These are phyloP conservation scores for Cetoscarus ocellatus DNA, from an alignment of 2,797 vertebrate species.

Conservation along the genomic window DNA sequence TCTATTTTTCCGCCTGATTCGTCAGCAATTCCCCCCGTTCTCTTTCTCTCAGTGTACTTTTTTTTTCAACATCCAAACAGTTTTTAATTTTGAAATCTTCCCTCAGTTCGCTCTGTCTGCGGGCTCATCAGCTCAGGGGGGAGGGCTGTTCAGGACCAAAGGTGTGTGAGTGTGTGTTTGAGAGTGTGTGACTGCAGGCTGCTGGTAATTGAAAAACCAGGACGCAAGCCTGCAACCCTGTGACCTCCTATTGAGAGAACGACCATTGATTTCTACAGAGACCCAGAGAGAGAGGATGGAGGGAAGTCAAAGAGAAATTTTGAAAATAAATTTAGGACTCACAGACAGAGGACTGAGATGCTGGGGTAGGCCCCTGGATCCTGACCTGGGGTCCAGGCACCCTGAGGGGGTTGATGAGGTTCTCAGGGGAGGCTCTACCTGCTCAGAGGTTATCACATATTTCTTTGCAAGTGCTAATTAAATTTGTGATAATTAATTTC, in stretches of 20 bases:
- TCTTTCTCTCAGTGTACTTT: neutral
- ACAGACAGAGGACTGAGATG: neutral
- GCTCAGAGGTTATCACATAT: too few species aligned
- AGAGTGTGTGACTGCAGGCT: slow-evolving; percentile 63
- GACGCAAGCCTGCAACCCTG: slow-evolving; percentile 65
- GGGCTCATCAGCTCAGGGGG: slow-evolving; percentile 19
- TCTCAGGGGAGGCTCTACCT: too few species aligned
- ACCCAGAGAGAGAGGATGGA: slow-evolving; percentile 40
- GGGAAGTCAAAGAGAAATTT: slow-evolving; percentile 33
- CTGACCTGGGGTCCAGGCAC: too few species aligned
- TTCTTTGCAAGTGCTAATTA: too few species aligned
- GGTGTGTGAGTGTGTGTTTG: slow-evolving; percentile 30
- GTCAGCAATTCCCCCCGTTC: neutral
- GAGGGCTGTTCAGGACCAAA: slow-evolving; percentile 11
- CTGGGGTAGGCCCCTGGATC: neutral
- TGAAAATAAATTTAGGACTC: slow-evolving; percentile 7
- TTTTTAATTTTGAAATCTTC: slow-evolving; percentile 37
- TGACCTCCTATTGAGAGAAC: slow-evolving; percentile 85
- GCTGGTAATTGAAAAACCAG: slow-evolving; percentile 86
- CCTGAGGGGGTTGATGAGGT: too few species aligned
- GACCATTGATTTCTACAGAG: slow-evolving; percentile 81
- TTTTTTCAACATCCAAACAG: slow-evolving; percentile 19
- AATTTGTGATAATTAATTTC: too few species aligned
- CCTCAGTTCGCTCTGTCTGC: slow-evolving; percentile 18
- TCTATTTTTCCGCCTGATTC: neutral